These are phyloP conservation scores for Ernsta delagoae DNA, from an alignment of 2,888 invertebrate genomes.

Conservation along the genomic window DNA sequence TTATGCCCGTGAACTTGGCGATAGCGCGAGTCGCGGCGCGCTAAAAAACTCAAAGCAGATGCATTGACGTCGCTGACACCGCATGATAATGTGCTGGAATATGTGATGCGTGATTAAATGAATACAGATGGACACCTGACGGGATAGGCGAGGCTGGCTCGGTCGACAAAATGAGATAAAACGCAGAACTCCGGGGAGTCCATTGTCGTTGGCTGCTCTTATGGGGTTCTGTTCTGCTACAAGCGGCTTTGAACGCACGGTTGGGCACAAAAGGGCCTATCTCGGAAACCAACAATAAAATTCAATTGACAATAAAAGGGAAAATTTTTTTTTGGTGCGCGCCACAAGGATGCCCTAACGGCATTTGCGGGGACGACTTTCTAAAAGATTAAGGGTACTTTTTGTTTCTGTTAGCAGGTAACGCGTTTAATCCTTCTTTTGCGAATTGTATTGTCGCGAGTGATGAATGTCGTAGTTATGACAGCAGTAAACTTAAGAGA, in stretches of 20 bases:
- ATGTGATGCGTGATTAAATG: constrained; percentile 55
- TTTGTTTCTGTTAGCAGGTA: constrained; percentile 72
- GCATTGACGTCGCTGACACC: constrained; percentile 46
- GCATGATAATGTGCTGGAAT: constrained; percentile 48
- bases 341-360: constrained; percentile 76
- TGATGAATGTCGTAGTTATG: constrained; percentile 16
- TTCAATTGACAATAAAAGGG: constrained; percentile 80
- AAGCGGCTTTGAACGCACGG: constrained; percentile 81
- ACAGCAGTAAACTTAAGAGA: constrained; percentile 22
- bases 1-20: constrained; percentile 25
- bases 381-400: constrained; percentile 72
- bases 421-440: constrained; percentile 58
- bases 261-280: constrained; percentile 80
- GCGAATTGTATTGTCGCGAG: constrained; percentile 20
- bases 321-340: constrained; percentile 64
- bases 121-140: constrained; percentile 73
- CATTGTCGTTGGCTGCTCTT: constrained; percentile 76
- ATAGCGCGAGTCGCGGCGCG: not conserved
- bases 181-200: constrained; percentile 73
- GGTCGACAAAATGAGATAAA: constrained; percentile 70
- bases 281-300: constrained; percentile 83
- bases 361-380: constrained; percentile 69
- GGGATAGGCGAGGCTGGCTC: constrained; percentile 48
- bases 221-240: constrained; percentile 60
- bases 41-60: constrained; percentile 35